Conservation (phyloP, 1,140 invertebrate genomes). For the Tetramorium parvispinum region DNA sequence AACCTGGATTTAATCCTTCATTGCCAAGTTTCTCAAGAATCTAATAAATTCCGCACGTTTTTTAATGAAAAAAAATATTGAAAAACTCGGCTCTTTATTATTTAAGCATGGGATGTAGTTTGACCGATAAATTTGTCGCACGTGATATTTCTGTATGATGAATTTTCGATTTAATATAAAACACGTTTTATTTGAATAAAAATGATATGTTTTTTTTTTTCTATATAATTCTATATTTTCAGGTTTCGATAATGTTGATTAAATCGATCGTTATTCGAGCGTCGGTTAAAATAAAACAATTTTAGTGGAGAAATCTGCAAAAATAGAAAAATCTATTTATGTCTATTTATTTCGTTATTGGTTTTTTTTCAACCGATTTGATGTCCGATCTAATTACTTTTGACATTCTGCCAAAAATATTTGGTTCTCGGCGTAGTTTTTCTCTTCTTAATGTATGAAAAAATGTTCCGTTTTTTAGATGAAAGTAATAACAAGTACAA, state of each 20-base stretch:
- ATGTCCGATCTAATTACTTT: neutral
- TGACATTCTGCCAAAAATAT: neutral
- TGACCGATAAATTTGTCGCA: neutral
- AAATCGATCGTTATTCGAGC: neutral
- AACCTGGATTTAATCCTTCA: conserved; percentile 31
- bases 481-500: too few species aligned
- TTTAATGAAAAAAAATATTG: neutral
- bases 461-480: too few species aligned
- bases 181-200: neutral
- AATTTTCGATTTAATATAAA: neutral
- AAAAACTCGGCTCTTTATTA: neutral
- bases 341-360: neutral
- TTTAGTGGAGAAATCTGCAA: neutral
- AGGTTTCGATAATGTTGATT: neutral
- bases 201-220: neutral
- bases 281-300: neutral
- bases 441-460: neutral
- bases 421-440: too few species aligned
- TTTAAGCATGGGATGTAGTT: neutral
- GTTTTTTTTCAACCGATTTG: neutral
- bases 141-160: neutral
- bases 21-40: neutral
- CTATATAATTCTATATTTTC: neutral
- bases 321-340: neutral
- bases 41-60: neutral